Evolutionary conservation across 2,113 vertebrate species (phyloP).

Genomic region (Pseudopipra pipra): DNA sequence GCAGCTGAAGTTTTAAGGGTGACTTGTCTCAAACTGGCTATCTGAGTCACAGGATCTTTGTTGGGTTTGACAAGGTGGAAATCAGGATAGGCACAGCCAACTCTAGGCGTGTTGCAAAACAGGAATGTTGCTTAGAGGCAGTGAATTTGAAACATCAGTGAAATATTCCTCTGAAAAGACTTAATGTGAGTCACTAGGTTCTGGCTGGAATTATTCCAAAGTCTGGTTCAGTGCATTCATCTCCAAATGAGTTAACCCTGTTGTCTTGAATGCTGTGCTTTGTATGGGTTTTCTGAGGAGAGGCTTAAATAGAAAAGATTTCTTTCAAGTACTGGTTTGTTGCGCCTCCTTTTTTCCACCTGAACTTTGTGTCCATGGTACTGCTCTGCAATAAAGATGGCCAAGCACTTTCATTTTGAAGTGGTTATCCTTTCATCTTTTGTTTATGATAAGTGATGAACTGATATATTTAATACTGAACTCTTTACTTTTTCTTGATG

Average conservation of each 20-base stretch:
- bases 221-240: not conserved
- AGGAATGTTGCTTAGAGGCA: not conserved
- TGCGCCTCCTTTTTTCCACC: not conserved
- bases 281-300: not conserved
- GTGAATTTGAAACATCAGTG: not conserved
- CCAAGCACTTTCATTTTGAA: not conserved
- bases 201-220: not conserved
- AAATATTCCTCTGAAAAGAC: not conserved
- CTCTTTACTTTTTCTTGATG: slow-evolving; percentile 75
- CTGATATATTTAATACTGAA: slow-evolving; percentile 34
- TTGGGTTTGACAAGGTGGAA: slow-evolving; percentile 13
- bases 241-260: not conserved
- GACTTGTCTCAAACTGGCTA: not conserved
- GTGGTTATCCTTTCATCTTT: not conserved
- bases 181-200: not conserved
- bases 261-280: not conserved
- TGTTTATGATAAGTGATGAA: not conserved
- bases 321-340: not conserved
- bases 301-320: not conserved
- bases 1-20: slow-evolving; percentile 29
- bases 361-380: not conserved
- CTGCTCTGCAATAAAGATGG: not conserved
- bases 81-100: not conserved
- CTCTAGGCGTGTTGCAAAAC: not conserved
- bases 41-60: not conserved